Evolutionary conservation across 2,113 vertebrate species (phyloP).

Genomic region (Sinosuthora webbiana): DNA sequence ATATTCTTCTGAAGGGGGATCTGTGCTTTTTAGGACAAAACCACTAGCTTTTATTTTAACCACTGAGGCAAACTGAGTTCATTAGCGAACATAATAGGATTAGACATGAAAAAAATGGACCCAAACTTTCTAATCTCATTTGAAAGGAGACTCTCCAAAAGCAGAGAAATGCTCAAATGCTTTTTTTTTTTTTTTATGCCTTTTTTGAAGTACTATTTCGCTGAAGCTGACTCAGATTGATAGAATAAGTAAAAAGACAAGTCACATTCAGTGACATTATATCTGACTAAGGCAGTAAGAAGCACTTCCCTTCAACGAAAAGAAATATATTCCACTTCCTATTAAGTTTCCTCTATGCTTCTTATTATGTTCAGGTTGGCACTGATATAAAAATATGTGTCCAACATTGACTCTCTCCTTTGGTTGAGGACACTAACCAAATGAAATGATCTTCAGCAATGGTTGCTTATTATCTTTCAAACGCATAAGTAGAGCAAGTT

Average conservation of each 20-base stretch:
- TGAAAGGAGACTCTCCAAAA: conserved; percentile 57
- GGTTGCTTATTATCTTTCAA: conserved; percentile 7
- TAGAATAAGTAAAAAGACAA: conserved; percentile 56
- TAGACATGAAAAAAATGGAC: conserved; percentile 47
- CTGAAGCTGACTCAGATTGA: conserved; percentile 47
- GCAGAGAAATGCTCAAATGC: conserved; percentile 8
- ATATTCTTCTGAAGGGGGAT: conserved; percentile 40
- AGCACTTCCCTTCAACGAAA: conserved; percentile 7
- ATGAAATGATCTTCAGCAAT: neutral
- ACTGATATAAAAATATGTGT: conserved; percentile 31
- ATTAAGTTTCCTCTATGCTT: conserved; percentile 21
- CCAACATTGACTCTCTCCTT: conserved; percentile 30
- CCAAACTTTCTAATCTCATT: conserved; percentile 61
- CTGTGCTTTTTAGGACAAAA: conserved; percentile 46
- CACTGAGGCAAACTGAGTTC: conserved; percentile 53
- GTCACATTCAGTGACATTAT: conserved; percentile 38
- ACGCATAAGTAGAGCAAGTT: neutral
- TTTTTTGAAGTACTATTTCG: conserved; percentile 40
- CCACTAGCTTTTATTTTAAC: conserved; percentile 56
- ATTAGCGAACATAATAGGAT: conserved; percentile 69
- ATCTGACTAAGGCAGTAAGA: conserved; percentile 52
- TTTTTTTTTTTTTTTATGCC: conserved; percentile 24
- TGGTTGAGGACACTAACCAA: conserved; percentile 2
- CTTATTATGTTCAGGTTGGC: conserved; percentile 23
- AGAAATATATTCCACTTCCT: conserved; percentile 29